Evolutionary conservation across 1,140 invertebrate genomes (phyloP).

Genomic region (Drosophila lacertosa): DNA sequence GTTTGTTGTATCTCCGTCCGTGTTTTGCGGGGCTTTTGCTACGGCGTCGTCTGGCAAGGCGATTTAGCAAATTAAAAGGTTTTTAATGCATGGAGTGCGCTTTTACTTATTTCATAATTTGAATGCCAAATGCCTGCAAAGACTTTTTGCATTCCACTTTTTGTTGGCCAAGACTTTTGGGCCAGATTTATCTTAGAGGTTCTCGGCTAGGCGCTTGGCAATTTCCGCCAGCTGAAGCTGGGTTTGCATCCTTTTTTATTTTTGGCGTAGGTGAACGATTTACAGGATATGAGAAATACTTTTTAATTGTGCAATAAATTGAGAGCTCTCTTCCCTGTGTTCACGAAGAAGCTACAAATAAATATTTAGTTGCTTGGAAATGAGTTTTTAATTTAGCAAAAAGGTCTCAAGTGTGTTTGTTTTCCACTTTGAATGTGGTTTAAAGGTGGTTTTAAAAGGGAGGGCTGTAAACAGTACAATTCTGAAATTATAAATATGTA

Average conservation of each 20-base stretch:
- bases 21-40: conserved; percentile 12
- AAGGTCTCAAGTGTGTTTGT: conserved; percentile 17
- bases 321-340: conserved; percentile 22
- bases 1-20: conserved; percentile 30
- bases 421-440: neutral
- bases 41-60: conserved; percentile 78
- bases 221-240: conserved; percentile 31
- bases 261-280: conserved; percentile 35
- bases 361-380: conserved; percentile 43
- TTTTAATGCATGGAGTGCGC: conserved; percentile 83
- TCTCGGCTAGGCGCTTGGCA: conserved; percentile 37
- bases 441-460: neutral
- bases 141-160: conserved; percentile 40
- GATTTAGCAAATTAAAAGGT: conserved; percentile 84
- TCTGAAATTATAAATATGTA: neutral
- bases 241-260: no score
- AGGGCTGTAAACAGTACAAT: neutral
- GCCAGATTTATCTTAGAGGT: conserved; percentile 4
- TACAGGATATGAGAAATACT: conserved; percentile 62
- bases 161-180: conserved; percentile 32
- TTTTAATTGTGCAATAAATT: conserved; percentile 70
- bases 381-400: conserved; percentile 30
- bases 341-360: conserved; percentile 4
- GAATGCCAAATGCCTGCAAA: conserved; percentile 56
- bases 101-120: conserved; percentile 83